A percentile compares a stretch with the other conserved stretches of the same genome.
phyloP scores from a whole-genome alignment of 1,140 invertebrate genomes.

The Brachionus asplanchnoidis region DNA sequence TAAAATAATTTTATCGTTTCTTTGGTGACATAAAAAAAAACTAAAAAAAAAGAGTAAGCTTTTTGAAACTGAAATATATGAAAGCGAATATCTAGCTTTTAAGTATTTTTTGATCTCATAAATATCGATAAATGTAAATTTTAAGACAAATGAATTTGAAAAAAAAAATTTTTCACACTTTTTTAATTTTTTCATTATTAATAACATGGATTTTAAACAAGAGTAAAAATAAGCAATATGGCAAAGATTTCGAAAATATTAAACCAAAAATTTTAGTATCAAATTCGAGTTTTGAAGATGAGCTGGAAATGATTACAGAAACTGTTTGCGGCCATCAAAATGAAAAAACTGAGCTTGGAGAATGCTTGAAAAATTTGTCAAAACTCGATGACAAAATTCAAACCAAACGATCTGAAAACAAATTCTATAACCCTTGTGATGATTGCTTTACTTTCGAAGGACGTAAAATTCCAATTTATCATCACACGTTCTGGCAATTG shows the following conservation, averaged over 20 bases:
- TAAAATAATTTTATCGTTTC: too few species aligned
- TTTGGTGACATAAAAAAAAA: too few species aligned
- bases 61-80: too few species aligned
- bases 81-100: too few species aligned
- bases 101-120: too few species aligned
- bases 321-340: not conserved
- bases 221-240: not conserved
- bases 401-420: not conserved
- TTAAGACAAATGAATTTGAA: not conserved
- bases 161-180: not conserved
- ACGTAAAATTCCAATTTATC: not conserved
- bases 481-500: conserved; percentile 40
- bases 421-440: not conserved
- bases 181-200: not conserved
- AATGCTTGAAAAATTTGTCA: not conserved
- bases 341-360: not conserved
- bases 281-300: not conserved
- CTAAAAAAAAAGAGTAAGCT: too few species aligned
- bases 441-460: not conserved
- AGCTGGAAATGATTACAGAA: not conserved
- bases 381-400: not conserved
- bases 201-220: not conserved
- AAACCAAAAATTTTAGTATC: not conserved
- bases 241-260: not conserved
- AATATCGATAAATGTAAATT: not conserved